These are phyloP conservation scores for Chrysolina americana DNA, from an alignment of 2,888 invertebrate species.

Conservation along the genomic window DNA sequence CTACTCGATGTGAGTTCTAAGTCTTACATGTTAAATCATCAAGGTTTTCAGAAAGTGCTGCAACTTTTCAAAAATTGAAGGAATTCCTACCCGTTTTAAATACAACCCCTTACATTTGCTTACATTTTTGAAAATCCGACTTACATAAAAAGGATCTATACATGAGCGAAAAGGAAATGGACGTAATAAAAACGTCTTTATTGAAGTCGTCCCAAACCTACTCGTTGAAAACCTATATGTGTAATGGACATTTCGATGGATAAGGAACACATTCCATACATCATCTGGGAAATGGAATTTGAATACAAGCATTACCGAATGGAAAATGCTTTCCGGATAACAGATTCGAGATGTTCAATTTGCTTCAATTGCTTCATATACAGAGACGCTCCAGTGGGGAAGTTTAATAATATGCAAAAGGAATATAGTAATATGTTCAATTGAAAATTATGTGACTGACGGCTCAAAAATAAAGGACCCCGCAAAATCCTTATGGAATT, in stretches of 20 bases:
- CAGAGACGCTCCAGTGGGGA: too few species aligned
- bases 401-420: too few species aligned
- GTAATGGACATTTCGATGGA: background rate
- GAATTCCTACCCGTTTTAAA: background rate
- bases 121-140: background rate
- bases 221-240: slow-evolving; percentile 1
- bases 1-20: too few species aligned
- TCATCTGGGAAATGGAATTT: background rate
- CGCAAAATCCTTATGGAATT: too few species aligned
- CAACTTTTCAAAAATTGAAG: background rate
- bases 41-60: too few species aligned
- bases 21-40: too few species aligned
- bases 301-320: background rate
- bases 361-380: background rate
- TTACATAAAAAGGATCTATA: slow-evolving; percentile 2
- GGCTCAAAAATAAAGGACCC: too few species aligned
- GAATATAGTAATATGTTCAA: too few species aligned
- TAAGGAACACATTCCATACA: background rate
- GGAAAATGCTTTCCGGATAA: background rate
- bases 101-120: background rate
- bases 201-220: background rate
- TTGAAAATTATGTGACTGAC: too few species aligned
- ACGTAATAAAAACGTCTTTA: slow-evolving; percentile 3
- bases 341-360: background rate
- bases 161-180: background rate